Evolutionary conservation across 2,888 invertebrate species (phyloP).

Genomic region (Lochmaea crataegi): DNA sequence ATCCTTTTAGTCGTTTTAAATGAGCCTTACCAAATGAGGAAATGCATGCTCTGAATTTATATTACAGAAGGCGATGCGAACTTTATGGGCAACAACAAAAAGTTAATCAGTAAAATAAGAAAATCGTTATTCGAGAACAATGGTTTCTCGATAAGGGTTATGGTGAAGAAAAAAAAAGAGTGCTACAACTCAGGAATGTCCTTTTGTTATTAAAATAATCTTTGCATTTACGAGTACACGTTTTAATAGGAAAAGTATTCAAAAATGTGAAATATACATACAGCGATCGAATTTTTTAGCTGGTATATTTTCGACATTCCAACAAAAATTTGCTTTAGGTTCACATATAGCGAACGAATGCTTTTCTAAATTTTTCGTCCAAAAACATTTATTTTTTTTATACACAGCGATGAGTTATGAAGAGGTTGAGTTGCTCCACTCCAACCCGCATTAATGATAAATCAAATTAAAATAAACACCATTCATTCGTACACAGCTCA

Average conservation of each 20-base stretch:
- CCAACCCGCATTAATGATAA: too few species aligned
- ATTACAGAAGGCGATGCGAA: slow-evolving; percentile 17
- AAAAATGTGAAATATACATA: neutral
- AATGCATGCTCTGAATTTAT: slow-evolving; percentile 36
- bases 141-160: slow-evolving; percentile 3
- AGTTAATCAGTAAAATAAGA: slow-evolving; percentile 21
- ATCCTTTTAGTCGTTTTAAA: slow-evolving; percentile 29
- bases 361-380: too few species aligned
- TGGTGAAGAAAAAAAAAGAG: neutral
- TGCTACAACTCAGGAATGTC: neutral
- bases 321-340: too few species aligned
- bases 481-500: too few species aligned
- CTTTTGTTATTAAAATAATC: neutral
- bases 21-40: slow-evolving; percentile 34
- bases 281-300: too few species aligned
- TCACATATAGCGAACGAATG: too few species aligned
- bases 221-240: neutral
- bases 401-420: too few species aligned
- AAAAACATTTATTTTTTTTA: too few species aligned
- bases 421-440: too few species aligned
- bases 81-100: slow-evolving; percentile 24
- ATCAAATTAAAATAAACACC: too few species aligned
- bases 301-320: too few species aligned
- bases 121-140: slow-evolving; percentile 14
- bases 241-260: neutral